phyloP scores from a whole-genome alignment of 2,888 invertebrate genomes.

The Erebia aethiops region DNA sequence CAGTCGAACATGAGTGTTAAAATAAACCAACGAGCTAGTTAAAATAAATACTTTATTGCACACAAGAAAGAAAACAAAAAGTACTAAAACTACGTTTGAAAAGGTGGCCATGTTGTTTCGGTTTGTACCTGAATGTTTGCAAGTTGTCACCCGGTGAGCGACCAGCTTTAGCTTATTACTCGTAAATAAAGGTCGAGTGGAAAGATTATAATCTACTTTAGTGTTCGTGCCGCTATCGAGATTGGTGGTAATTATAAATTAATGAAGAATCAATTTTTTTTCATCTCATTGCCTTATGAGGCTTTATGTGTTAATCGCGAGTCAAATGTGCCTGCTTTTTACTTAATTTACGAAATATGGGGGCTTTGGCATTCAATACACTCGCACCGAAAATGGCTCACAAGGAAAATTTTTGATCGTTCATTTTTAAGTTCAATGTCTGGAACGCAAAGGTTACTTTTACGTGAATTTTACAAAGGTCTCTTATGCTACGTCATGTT shows the following conservation, averaged over 20 bases:
- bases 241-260: slow-evolving; percentile 15
- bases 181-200: slow-evolving; percentile 15
- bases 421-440: no score
- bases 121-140: not conserved
- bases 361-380: not conserved
- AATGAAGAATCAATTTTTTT: slow-evolving; percentile 15
- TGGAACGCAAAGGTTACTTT: no score
- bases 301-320: slow-evolving; percentile 17
- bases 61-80: no score
- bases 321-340: not conserved
- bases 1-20: no score
- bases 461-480: no score
- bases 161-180: not conserved
- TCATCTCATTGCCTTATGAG: slow-evolving; percentile 2
- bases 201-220: slow-evolving; percentile 1
- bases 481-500: no score
- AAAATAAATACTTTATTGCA: no score
- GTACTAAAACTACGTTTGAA: no score
- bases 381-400: not conserved
- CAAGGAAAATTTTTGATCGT: not conserved
- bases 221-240: slow-evolving; percentile 7
- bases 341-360: slow-evolving; percentile 2
- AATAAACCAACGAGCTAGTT: no score
- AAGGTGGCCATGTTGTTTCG: no score
- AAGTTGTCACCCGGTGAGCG: not conserved